Conservation (phyloP, 30 jellyfish, hydroid and myxozoan species). For the Hydractinia echinata region DNA sequence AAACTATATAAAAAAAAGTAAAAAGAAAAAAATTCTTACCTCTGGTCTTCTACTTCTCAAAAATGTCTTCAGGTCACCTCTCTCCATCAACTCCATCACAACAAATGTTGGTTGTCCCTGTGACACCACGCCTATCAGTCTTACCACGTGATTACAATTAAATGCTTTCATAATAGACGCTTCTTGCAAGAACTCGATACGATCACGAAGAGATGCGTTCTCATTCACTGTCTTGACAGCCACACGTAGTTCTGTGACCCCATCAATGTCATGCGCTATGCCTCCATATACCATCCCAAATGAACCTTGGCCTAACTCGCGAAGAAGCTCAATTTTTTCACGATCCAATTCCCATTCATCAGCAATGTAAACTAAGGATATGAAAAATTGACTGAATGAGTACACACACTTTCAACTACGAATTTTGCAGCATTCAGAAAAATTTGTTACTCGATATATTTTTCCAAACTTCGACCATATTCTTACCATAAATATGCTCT, state of each 20-base stretch:
- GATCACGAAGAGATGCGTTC: constrained; percentile 80
- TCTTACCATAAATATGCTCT: no score
- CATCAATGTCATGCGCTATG: constrained; percentile 79
- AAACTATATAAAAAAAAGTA: no score
- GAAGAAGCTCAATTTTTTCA: constrained; percentile 65
- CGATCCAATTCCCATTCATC: constrained; percentile 99
- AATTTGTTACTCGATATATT: no score
- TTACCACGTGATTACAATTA: constrained; percentile 77
- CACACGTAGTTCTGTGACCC: constrained; percentile 53
- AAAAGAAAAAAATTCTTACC: constrained; percentile 35
- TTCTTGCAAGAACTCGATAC: constrained; percentile 87
- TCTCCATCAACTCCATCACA: constrained; percentile 96
- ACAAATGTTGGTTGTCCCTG: constrained; percentile 97
- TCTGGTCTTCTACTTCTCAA: constrained; percentile 83
- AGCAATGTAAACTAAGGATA: constrained; percentile 69
- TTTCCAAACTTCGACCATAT: no score
- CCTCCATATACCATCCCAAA: constrained; percentile 98
- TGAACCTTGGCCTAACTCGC: constrained; percentile 96
- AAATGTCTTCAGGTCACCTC: constrained; percentile 85
- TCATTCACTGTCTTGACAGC: constrained; percentile 96
- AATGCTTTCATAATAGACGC: constrained; percentile 97
- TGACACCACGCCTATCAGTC: constrained; percentile 75
- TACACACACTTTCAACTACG: no score
- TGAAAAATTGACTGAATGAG: no score
- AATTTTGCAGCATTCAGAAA: no score